Base-by-base conservation (phyloP, 1,140 invertebrate genomes). In the Maniola jurtina region DNA sequence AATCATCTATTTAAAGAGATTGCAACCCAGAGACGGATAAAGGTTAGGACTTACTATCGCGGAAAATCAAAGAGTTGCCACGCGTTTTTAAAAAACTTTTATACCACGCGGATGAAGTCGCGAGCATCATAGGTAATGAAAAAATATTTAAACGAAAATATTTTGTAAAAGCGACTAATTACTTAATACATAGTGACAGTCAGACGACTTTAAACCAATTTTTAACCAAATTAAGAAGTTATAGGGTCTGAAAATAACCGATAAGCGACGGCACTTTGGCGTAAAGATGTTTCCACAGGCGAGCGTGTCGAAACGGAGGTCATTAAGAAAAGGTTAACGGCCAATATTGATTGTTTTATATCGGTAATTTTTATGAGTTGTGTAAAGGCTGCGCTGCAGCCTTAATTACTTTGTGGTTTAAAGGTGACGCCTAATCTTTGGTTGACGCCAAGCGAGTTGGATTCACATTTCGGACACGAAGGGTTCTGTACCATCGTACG, bases 321-420 rank as follows among this genome's bases (percentile, higher is more conserved):
- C 42, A 35, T 61, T 34, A 11, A 25, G 60, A 2, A 61, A 61
- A 61, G 60, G 60, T 61, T 40, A 40, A 52, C 16, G 48, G 15
- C 2, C 48, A 52, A 2, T 7, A 25, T 25, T 11, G 16, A 45
- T 45, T 45, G 42, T 45, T 45, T 45, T 45, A 45, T 45, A 45
- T 45, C 42, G 42, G 42, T 13, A n/a, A 11, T 45, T 45, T 45
- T 45, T n/a, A 45, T 1, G 7, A 45, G 42, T 45, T 45, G 42
- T 45, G 42, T 45, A 45, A 45, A 45, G 13, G 9, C 13, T 42
- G 11, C 40, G 40, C 6, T 9, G 36, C 5, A 36, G 36, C 40
- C 6, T 45, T n/a, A n/a, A 45, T 45, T 45, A 11, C 42, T 45
- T 45, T 45, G 13, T 6, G 38, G 7, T 38, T n/a, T 13, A 45